Evolutionary conservation across 2,797 vertebrate species (phyloP), one percentile per base, ranked within the genome.

Genomic region (Eutrigla gurnardus): DNA sequence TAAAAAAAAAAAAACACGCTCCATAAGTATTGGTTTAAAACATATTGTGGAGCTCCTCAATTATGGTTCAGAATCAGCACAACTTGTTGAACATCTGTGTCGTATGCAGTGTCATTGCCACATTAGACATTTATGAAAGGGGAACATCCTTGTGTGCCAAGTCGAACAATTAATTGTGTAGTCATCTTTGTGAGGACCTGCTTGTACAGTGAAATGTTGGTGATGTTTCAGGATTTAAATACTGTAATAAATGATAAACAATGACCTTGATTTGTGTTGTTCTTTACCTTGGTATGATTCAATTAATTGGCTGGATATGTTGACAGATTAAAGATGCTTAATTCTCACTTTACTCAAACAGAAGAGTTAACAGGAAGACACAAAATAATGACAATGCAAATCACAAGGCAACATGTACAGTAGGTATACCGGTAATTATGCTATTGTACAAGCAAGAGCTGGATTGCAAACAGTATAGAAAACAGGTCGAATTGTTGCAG

Each of bases 141-240:
- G 83, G 57, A 81, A 82, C 72, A 81, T 91, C 80, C 69, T 81
- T 80, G 72, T 89, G 92, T 94, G 92, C 93, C 90, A 93, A 91
- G 73, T 82, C 86, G 49, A 88, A 82, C 61, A 86, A 91, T 39
- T 88, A 69, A 82, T 74, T 75, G 77, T 91, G 72, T 86, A 68
- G 68, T 88, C 69, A 78, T 78, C 78, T 88, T 83, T 86, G 68
- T 81, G 72, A 83, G 65, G 82, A 77, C 83, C 76, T 88, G 70
- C 79, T 78, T 94, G 88, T 93, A 90, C 86, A 92, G 75, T 87
- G 58, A 86, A 84, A 40, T 89, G 82, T 85, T 86, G 77, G 78
- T 89, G 83, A 89, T 84, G 83, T 91, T 86, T 89, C 75, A 62
- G 47, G 76, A 81, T 90, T 91, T 84, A 85, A 83, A 83, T 84